Conservation (phyloP, 2,888 invertebrate genomes). For the Cylloceria caligata region DNA sequence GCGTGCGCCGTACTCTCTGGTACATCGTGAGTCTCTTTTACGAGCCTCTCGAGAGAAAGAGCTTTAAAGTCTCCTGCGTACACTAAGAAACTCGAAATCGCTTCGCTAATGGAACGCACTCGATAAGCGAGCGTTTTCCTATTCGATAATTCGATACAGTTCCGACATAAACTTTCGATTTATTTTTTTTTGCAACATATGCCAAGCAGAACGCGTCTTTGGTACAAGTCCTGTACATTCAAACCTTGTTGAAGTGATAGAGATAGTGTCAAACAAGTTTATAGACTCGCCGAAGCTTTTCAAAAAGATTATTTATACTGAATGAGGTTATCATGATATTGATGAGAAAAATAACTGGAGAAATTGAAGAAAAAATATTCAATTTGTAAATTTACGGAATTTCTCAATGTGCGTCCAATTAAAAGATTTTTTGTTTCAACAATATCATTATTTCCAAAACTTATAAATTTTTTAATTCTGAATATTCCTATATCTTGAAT, state of each 20-base stretch:
- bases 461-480: background rate
- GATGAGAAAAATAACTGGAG: background rate
- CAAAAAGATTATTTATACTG: background rate
- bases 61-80: conserved; percentile 50
- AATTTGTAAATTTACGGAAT: background rate
- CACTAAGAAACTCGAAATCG: conserved; percentile 63
- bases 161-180: conserved; percentile 50
- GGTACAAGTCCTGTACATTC: background rate
- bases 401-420: background rate
- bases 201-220: background rate
- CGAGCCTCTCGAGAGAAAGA: conserved; percentile 63
- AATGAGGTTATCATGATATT: background rate
- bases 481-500: background rate
- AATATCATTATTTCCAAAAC: background rate
- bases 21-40: conserved; percentile 68
- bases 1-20: conserved; percentile 57
- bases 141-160: conserved; percentile 62
- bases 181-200: conserved; percentile 38
- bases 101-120: conserved; percentile 68
- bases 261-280: background rate
- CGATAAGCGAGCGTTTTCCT: conserved; percentile 59
- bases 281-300: background rate
- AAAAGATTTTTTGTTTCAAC: background rate
- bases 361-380: background rate
- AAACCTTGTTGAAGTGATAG: background rate